Evolutionary conservation across 2,113 vertebrate genomes (phyloP).

Genomic region (Menura novaehollandiae): DNA sequence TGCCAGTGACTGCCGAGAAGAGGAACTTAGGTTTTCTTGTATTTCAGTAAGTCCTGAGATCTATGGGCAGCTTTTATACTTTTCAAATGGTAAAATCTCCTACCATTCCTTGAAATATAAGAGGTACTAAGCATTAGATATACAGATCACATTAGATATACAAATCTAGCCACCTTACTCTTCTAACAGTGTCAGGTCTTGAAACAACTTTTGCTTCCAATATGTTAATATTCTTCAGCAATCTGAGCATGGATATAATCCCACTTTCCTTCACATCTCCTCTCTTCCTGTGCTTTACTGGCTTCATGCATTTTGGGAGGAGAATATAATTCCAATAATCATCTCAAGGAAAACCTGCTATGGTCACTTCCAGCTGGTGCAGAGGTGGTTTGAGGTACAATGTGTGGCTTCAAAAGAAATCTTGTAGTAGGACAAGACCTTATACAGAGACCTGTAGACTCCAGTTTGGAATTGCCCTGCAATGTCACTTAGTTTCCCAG

Average conservation of each 20-base stretch:
- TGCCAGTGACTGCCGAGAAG: not conserved
- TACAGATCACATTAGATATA: not conserved
- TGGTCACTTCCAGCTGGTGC: rapidly evolving
- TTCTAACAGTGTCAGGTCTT: not conserved
- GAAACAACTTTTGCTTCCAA: not conserved
- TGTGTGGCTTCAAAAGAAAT: not conserved
- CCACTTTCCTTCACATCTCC: not conserved
- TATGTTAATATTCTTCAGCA: not conserved
- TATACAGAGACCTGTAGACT: not conserved
- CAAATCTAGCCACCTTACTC: not conserved
- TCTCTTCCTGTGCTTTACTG: not conserved
- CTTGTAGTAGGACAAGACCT: not conserved
- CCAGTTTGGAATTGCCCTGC: not conserved
- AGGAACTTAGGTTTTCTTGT: not conserved
- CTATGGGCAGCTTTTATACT: not conserved
- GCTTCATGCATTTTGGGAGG: not conserved
- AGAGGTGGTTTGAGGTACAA: not conserved
- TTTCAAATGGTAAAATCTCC: not conserved
- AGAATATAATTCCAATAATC: not conserved
- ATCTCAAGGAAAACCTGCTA: not conserved
- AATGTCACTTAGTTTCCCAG: not conserved
- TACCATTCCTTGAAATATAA: not conserved
- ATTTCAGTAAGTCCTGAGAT: not conserved
- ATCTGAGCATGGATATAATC: not conserved
- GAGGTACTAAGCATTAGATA: not conserved